A percentile compares a stretch with the other conserved stretches of the same genome.
Conservation (phyloP, 2,888 invertebrate genomes). For the Mellilla xanthometata region DNA sequence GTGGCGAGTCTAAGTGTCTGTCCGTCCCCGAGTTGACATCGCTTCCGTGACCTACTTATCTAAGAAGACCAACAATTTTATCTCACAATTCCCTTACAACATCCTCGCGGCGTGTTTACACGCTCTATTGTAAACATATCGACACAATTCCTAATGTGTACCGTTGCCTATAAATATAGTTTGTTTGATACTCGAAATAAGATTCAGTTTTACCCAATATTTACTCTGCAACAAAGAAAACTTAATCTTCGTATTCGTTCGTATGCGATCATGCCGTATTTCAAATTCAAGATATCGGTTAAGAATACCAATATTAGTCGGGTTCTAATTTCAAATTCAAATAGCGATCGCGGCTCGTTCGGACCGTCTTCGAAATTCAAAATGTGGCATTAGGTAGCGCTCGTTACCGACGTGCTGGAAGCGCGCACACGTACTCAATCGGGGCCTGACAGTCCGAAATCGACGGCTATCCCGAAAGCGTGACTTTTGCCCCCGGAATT, state of each 20-base stretch:
- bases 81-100: constrained; percentile 43
- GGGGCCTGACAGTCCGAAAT: constrained; percentile 68
- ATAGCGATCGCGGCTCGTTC: constrained; percentile 23
- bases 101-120: constrained; percentile 43
- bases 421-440: constrained; percentile 49
- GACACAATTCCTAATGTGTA: constrained; percentile 39
- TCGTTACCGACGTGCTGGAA: constrained; percentile 43
- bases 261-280: neutral
- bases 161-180: constrained; percentile 37
- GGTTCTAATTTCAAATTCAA: constrained; percentile 32
- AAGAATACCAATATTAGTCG: constrained; percentile 16
- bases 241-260: neutral
- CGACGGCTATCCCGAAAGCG: constrained; percentile 72
- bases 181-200: constrained; percentile 25
- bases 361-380: constrained; percentile 38
- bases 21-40: constrained; percentile 40
- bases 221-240: constrained; percentile 6
- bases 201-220: constrained; percentile 4
- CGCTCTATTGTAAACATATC: constrained; percentile 50
- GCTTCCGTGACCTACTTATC: constrained; percentile 60
- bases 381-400: constrained; percentile 47
- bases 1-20: constrained; percentile 33
- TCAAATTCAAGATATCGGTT: constrained; percentile 16
- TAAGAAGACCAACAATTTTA: constrained; percentile 52
- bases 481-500: constrained; percentile 79